These are phyloP conservation scores for Ia io DNA, from an alignment of 2,113 vertebrate species.

Conservation along the genomic window DNA sequence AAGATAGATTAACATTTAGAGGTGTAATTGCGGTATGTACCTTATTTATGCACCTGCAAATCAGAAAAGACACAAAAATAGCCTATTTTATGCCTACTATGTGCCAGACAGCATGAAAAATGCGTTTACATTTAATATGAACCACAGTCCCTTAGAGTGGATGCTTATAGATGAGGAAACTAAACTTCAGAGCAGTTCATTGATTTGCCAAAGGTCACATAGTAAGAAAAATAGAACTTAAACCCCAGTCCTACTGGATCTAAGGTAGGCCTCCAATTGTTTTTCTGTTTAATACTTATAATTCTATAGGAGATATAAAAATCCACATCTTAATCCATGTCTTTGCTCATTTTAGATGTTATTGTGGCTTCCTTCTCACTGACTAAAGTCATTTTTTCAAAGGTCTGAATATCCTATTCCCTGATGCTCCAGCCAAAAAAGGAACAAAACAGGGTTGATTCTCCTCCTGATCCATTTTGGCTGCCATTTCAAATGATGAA, in stretches of 20 bases:
- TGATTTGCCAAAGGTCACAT: neutral
- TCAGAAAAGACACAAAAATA: neutral
- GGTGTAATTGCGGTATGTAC: neutral
- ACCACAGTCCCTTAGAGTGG: neutral
- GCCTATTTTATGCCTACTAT: neutral
- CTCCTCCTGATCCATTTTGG: neutral
- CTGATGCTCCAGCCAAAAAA: neutral
- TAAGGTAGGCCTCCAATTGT: neutral
- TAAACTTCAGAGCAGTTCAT: neutral
- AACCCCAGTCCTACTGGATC: neutral
- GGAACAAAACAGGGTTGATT: neutral
- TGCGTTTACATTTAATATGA: neutral
- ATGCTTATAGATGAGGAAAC: neutral
- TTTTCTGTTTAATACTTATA: neutral
- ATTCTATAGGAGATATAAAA: neutral
- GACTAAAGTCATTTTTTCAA: neutral
- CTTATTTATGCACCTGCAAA: neutral
- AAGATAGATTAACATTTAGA: neutral
- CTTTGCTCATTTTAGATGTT: constrained; percentile 17
- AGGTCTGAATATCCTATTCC: neutral
- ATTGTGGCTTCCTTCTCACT: neutral
- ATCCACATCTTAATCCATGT: neutral
- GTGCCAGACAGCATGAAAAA: neutral
- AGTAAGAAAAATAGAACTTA: neutral
- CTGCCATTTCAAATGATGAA: neutral